Base-by-base conservation (phyloP, 2,888 invertebrate species). In the Prosapia bicincta region DNA sequence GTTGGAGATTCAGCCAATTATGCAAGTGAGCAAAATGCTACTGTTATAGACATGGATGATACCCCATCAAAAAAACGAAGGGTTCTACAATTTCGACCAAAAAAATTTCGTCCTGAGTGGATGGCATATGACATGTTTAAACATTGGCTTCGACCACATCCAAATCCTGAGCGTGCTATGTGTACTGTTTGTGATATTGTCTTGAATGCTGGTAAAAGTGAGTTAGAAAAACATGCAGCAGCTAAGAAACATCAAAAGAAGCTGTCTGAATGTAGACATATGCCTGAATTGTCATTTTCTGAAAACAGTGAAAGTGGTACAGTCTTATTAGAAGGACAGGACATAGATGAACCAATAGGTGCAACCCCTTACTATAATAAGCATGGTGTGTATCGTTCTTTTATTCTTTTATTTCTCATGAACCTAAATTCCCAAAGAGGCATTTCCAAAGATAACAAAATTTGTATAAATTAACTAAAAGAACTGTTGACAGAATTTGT, bases 141-240 rank as follows among this genome's bases (percentile, higher is more conserved):
- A 79, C 81, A 82, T 76, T 83, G 83, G 83, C 77, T 82, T 28
- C 67, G 80, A 67, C 81, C 81, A 25, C 81, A 82, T 72, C 79
- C 80, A 24, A 79, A 79, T 67, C 78, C 81, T 26, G 80, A 80
- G 72, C 81, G 81, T 73, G 82, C 82, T 26, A 80, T 80, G 66
- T 82, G 83, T 75, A 79, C 79, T 26, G 82, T 81, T 26, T 83
- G 83, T 75, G 80, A 81, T 77, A 81, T 80, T 76, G 81, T 81
- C 25, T 78, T 83, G 26, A 81, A 81, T 76, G 82, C 82, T 54
- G 83, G 83, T n/a, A 82, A 83, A 77, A 82, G 82, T 78, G 83
- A 83, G 75, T 78, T 83, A 32, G 81, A 82, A 77, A 83, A 82
- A 73, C 83, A 83, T 79, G 82, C 82, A n/a, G 79, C 81, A 15